Evolutionary conservation across 2,797 vertebrate species (phyloP), one percentile per base, ranked within the genome.

Genomic region (Poeciliopsis paucimaculata): DNA sequence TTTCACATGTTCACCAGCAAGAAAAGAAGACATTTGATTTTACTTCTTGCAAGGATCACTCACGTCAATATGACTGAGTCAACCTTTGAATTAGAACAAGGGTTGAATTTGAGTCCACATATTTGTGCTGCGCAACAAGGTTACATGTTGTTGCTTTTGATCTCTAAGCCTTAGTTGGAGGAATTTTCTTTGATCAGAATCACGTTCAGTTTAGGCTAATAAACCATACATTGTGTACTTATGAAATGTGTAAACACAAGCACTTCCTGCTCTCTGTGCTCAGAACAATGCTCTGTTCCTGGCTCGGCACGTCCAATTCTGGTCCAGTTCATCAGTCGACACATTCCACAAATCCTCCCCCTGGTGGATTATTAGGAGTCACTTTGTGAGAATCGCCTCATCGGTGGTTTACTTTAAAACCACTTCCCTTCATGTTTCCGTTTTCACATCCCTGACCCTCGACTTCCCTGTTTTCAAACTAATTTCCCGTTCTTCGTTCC

Each of bases 401-500:
- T n/a, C n/a, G 2, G 20, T 60, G 51, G 10, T 64, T 64, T 9
- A 20, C 60, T 36, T 34, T 64, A 9, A 28, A 3, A 64, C 60
- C 10, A 15, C 49, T 51, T 73, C 23, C 9, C 1, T 47, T 28
- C 34, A 66, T 79, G 34, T 36, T 70, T 64, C 12, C 53, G 39
- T 28, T 75, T 86, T 78, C 76, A 47, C 47, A 68, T 5, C 41
- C 46, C n/a, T 10, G 31, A 57, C 41, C 55, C 11, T 71, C 43
- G 31, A 55, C 12, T 82, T 91, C 75, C 73, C 1, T 82, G 16
- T 3, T 26, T 72, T 8, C 20, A 73, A 57, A 72, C 72, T 82
- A 36, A 23, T 73, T 83, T 82, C 82, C 70, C 11, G 47, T 82
- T 78, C 26, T 53, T 55, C 9, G 11, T 43, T 84, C 79, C 26